Base-by-base conservation (phyloP, 2,797 vertebrate genomes). In the Hylomyscus alleni region DNA sequence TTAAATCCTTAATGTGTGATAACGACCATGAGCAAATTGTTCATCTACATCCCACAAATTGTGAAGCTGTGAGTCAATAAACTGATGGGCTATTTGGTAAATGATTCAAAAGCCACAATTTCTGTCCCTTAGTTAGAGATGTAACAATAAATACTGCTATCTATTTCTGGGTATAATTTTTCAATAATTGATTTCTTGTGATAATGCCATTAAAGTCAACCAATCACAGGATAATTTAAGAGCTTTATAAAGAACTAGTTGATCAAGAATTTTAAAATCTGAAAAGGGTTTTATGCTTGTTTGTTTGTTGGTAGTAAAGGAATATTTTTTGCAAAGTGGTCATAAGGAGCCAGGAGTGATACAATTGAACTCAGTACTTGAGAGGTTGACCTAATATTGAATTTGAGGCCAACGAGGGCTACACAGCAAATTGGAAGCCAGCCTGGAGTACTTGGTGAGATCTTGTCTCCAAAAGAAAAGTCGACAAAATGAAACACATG, bases 91-190 rank as follows among this genome's bases (percentile, higher is more conserved):
- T 60, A 81, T 84, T 92, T 94, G 78, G 69, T 91, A 92, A 90
- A 95, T 95, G 72, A 94, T 82, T 95, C 87, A 89, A n/a, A 12
- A n/a, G 34, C 37, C 17, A 58, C 19, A 44, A 65, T 86, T 77
- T 92, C 89, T 90, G 37, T 65, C 56, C 14, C 67, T 76, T 8
- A 52, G 47, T 65, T 50, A 86, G 40, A 93, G 94, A 92, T 80
- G 19, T 34, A 82, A 34, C 60, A 20, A 50, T 56, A 91, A 86
- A 96, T 37, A 88, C n/a, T 65, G 17, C 15, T 91, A 44, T 65
- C 24, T 54, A 54, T 11, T 93, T 81, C 13, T 65, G 34, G 77
- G 90, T 14, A 40, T 19, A 80, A 44, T 88, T 60, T 62, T 96
- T 84, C 72, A 90, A 94, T 95, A 96, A 29, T 0, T 62, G 47